Evolutionary conservation across 2,113 vertebrate species (phyloP).

Genomic region (Romanogobio albipinnatus): DNA sequence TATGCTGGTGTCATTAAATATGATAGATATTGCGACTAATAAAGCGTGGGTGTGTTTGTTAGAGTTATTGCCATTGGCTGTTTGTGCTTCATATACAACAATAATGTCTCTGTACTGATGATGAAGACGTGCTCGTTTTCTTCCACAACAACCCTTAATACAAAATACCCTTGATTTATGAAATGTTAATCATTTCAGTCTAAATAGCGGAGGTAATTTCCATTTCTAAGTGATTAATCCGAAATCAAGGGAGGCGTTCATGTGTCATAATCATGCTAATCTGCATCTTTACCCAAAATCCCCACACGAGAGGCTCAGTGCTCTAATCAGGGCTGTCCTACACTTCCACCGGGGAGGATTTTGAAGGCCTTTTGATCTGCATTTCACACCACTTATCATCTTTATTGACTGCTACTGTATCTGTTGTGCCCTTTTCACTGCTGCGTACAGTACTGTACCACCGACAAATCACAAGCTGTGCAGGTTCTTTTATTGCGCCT

Average conservation of each 20-base stretch:
- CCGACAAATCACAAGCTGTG: constrained; percentile 39
- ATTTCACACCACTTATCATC: constrained; percentile 47
- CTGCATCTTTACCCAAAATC: constrained; percentile 49
- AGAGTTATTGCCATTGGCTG: constrained; percentile 13
- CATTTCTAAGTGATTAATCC: constrained; percentile 47
- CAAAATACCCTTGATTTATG: constrained; percentile 44
- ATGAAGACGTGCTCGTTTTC: constrained; percentile 41
- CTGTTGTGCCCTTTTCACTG: constrained; percentile 14
- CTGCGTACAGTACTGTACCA: background rate
- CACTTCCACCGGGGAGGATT: constrained; percentile 12
- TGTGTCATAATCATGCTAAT: constrained; percentile 55
- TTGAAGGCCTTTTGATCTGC: constrained; percentile 44
- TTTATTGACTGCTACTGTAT: constrained; percentile 16
- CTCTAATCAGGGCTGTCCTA: constrained; percentile 38
- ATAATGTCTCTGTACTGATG: constrained; percentile 40
- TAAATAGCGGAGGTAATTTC: constrained; percentile 46
- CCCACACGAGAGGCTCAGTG: background rate
- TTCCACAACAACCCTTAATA: constrained; percentile 17
- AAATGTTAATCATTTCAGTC: constrained; percentile 44
- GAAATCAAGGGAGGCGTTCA: constrained; percentile 29
- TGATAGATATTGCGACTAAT: constrained; percentile 22
- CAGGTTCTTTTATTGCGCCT: constrained; percentile 31
- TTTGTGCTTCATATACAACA: constrained; percentile 11
- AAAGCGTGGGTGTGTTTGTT: constrained; percentile 25
- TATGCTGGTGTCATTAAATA: constrained; percentile 44